Evolutionary conservation across 1,140 invertebrate species (phyloP), one percentile per base, ranked within the genome.

Genomic region (Zaprionus ghesquierei): DNA sequence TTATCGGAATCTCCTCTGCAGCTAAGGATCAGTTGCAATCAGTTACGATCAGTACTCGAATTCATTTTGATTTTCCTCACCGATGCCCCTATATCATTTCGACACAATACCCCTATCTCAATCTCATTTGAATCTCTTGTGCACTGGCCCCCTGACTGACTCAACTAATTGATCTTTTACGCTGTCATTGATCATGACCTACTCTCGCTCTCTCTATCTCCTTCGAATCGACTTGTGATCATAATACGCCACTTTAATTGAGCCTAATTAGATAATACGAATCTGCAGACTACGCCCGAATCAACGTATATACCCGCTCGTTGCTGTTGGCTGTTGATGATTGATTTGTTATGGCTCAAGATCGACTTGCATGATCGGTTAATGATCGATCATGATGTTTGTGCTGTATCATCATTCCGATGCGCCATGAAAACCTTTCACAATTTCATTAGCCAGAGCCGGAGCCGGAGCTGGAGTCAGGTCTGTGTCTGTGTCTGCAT

Each of bases 351-450:
- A 60, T 72, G 20, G 29, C 29, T 55, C 49, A 29, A 27, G 49
- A 51, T 51, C 49, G 49, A n/a, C 41, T 72, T 64, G 69, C 69
- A 63, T 72, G 63, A 63, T 63, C 69, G 41, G 23, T n/a, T 58
- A 64, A 71, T 71, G 62, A 71, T 56, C 63, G 55, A 71, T 71
- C 62, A 71, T 71, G 62, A 71, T 71, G 62, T 65, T 38, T 38
- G 33, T 27, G 29, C 51, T 29, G 23, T 46, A 51, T 49, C 15
- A 23, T 56, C 31, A 51, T 51, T 80, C 46, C 55, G 59, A 15
- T 35, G 55, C 31, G 20, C 58, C 69, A 81, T 75, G 63, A 77
- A 81, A 82, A 87, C 82, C 82, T 87, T 87, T 87, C 82, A 87
- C 82, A 87, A 87, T 87, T 82, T 79, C 62, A 82, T 87, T 79